Base-by-base conservation (phyloP, 2,113 vertebrate genomes). In the Semnopithecus entellus region DNA sequence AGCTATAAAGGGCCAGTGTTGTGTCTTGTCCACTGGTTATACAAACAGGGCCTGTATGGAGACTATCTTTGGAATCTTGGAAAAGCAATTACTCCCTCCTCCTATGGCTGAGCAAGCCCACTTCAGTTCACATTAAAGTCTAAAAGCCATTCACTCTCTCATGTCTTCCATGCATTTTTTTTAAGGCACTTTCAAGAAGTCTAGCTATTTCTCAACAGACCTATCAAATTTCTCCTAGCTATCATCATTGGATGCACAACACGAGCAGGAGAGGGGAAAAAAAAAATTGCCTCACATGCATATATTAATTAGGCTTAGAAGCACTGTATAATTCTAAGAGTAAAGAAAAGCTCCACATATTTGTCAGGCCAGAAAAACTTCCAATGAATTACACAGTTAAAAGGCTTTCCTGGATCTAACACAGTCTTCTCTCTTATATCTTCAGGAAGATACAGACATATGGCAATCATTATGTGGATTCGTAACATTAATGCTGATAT, bases 71-170 rank as follows among this genome's bases (percentile, higher is more conserved):
- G 57, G 40, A 75, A 81, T 52, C 48, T 23, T 59, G 5, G 32
- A 43, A 96, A 94, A 88, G 35, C 27, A 93, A 79, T 80, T 91
- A 20, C 20, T 55, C 13, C 35, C 64, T 87, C 9, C 35, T 57
- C 9, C 35, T 57, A 79, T 80, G 64, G 35, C 40, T 79, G 9
- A 86, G 70, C 32, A 2, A 66, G 17, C 18, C n/a, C 87, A 79
- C 45, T 90, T 87, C 55, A 95, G 40, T 90, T 90, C 55, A 95
- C 35, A 88, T 88, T 72, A 75, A 97, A 72, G 40, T 30, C 72
- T 84, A 68, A 86, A 84, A 22, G 25, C 43, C 82, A 93, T 52
- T 87, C 48, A 59, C 14, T 83, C 17, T 72, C 20, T 83, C 22
- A 48, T 20, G 32, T 79, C 72, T 66, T 95, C 40, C 55, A 91